phyloP scores from a whole-genome alignment of 1,140 invertebrate species.

The Drosophila nigrodunni region DNA sequence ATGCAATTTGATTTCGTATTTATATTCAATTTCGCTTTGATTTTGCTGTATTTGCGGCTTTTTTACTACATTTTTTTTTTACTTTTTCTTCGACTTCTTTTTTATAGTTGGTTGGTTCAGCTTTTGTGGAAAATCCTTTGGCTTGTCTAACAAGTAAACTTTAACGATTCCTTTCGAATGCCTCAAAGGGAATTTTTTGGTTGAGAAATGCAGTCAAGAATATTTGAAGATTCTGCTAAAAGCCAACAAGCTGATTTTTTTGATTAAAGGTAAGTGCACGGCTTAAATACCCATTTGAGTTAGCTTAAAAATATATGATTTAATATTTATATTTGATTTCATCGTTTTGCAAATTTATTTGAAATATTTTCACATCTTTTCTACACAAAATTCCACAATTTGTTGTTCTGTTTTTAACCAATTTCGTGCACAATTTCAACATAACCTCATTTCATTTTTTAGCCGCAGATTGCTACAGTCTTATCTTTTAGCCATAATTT shows the following conservation, averaged over 20 bases:
- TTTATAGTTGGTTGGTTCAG: constrained; percentile 16
- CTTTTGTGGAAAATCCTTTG: constrained; percentile 31
- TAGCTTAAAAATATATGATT: too few species aligned
- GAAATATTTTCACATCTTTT: too few species aligned
- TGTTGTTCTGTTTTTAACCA: not conserved
- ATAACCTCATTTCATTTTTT: constrained; percentile 42
- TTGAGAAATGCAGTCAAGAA: not conserved
- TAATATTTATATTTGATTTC: too few species aligned
- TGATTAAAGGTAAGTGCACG: not conserved
- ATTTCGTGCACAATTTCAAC: constrained; percentile 21
- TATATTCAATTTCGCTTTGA: constrained; percentile 79
- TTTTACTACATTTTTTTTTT: constrained; percentile 32
- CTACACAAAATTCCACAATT: too few species aligned
- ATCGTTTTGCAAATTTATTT: too few species aligned
- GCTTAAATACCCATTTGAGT: too few species aligned
- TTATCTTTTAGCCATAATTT: constrained; percentile 66
- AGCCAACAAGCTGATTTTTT: constrained; percentile 1
- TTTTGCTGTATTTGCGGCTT: constrained; percentile 65
- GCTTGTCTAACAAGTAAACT: constrained; percentile 26
- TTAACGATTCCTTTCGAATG: constrained; percentile 41
- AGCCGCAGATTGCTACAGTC: constrained; percentile 55
- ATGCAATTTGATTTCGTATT: constrained; percentile 75
- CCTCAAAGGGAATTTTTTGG: constrained; percentile 42
- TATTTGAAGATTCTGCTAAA: not conserved
- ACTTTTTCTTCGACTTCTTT: constrained; percentile 1